Conservation (phyloP, 64 coral and sea anemone species). For the Trachythela sp. region DNA sequence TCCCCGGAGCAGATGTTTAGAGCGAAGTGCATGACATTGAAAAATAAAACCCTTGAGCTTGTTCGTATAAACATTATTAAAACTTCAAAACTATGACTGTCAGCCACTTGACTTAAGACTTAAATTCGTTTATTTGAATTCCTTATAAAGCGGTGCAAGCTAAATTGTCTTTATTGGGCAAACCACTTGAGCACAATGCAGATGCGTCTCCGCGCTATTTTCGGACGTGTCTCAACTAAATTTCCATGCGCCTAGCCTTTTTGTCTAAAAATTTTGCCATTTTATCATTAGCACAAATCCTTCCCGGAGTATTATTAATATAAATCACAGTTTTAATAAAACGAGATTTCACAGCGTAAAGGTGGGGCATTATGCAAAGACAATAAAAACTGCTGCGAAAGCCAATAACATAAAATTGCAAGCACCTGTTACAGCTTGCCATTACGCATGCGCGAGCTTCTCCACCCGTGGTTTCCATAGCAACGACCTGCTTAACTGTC, state of each 20-base stretch:
- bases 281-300: neutral
- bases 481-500: neutral
- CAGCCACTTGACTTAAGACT: neutral
- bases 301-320: neutral
- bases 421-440: neutral
- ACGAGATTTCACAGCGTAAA: neutral
- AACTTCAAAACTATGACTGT: neutral
- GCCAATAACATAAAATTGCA: neutral
- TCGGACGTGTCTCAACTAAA: neutral
- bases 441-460: neutral
- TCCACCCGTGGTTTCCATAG: neutral
- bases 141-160: neutral
- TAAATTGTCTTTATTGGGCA: neutral
- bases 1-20: neutral
- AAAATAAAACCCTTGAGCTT: neutral
- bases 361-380: neutral
- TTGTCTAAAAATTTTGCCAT: too few species aligned
- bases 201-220: neutral
- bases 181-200: neutral
- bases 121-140: neutral
- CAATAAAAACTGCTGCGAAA: neutral
- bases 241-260: neutral
- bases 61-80: neutral
- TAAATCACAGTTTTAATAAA: constrained; percentile 5
- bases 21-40: neutral